phyloP scores from a whole-genome alignment of 2,113 vertebrate species.

The Heterotilapia buettikoferi region DNA sequence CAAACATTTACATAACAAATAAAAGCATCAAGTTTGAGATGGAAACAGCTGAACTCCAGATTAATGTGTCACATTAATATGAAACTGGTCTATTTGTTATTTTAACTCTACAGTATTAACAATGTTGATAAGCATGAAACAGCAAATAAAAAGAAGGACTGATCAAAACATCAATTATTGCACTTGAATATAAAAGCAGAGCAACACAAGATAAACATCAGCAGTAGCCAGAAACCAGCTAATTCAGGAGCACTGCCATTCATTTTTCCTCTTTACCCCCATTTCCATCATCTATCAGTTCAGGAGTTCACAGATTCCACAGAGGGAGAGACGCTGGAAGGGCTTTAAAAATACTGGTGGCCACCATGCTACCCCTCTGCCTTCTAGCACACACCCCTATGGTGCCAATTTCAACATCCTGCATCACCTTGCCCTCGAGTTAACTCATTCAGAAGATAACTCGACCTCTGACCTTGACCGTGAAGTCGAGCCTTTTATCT shows the following conservation, averaged over 20 bases:
- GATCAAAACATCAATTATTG: background rate
- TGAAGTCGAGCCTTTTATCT: accelerated
- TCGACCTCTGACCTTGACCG: background rate
- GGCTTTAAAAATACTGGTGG: background rate
- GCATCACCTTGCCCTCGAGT: accelerated
- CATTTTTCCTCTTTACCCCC: accelerated
- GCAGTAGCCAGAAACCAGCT: background rate
- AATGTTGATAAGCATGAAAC: background rate
- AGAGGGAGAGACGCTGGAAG: background rate
- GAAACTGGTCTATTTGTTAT: background rate
- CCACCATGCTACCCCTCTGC: background rate
- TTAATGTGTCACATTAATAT: background rate
- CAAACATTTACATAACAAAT: accelerated
- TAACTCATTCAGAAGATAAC: background rate
- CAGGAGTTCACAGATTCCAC: accelerated
- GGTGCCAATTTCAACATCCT: background rate
- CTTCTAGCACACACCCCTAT: accelerated
- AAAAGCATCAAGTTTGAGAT: background rate
- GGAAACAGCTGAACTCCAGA: accelerated
- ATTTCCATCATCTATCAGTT: background rate
- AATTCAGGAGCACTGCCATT: accelerated
- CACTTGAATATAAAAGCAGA: background rate
- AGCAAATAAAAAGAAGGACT: accelerated
- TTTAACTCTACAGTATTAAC: background rate
- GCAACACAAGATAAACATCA: background rate